Evolutionary conservation across 2,113 vertebrate species (phyloP), one percentile per base, ranked within the genome.

Genomic region (Otocyon megalotis): DNA sequence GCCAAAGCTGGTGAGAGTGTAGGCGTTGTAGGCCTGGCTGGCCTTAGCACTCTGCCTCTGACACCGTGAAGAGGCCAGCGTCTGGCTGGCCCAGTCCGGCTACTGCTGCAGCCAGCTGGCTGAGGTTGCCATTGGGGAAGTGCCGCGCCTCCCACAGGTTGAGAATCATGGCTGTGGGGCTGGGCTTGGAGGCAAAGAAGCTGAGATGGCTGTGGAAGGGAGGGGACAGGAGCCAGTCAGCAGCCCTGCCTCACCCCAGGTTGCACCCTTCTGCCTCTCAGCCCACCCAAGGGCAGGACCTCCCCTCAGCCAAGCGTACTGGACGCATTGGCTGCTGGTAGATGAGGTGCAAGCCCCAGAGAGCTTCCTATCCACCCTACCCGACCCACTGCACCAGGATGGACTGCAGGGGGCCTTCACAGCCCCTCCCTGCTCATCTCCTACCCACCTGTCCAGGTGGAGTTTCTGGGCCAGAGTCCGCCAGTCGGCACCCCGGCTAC

Each of bases 81-180:
- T 99, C 99, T 97, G 99, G 99, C 98, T 99, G 99, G 98, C 99
- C 99, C 80, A 99, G 99, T 98, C 99, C 99, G 0, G 99, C 99
- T 99, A 99, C 99, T 6, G 99, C 99, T 0, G 99, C 98, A 0
- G 99, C 99, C 98, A 99, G 98, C 99, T 99, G 99, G 93, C 99
- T 99, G 98, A 99, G 99, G 99, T 99, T 99, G 98, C 99, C 99
- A 3, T 99, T 99, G 98, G 99, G 99, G 98, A 99, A 99, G 98
- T 99, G 99, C 94, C 99, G 99, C 0, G 99, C 99, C 98, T 99
- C 99, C 99, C 99, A 99, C 96, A 99, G 98, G 99, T 99, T 99
- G 98, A 99, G 99, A 98, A 99, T 99, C 99, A 99, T 98, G 98
- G 99, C 99, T 43, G 99, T 99, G 56, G 99, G 99, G 98, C 99